Conservation (phyloP, 2,888 invertebrate genomes). For the Himalopsyche japonica region DNA sequence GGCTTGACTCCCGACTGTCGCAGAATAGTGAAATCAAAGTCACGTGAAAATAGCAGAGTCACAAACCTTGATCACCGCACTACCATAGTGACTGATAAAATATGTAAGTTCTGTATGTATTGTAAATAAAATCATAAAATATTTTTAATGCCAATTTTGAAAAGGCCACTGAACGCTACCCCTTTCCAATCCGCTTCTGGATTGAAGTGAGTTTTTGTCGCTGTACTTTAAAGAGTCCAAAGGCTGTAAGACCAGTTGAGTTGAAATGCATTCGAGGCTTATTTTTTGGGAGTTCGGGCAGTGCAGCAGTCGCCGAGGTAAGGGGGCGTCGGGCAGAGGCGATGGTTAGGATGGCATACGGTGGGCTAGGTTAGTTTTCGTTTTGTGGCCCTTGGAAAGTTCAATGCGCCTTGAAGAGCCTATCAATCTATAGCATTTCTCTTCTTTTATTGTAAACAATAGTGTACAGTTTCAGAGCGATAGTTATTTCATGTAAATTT, state of each 20-base stretch:
- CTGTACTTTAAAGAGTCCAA: background rate
- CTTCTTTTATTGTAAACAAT: too few species aligned
- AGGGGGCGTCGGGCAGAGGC: constrained; percentile 20
- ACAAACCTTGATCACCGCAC: too few species aligned
- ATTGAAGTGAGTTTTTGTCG: background rate
- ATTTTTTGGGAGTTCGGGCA: constrained; percentile 28
- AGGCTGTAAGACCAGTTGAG: constrained; percentile 8
- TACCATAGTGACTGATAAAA: too few species aligned
- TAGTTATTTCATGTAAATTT: too few species aligned
- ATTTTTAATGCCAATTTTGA: too few species aligned
- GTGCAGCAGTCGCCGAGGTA: constrained; percentile 17
- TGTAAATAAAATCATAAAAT: too few species aligned
- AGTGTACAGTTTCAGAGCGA: too few species aligned
- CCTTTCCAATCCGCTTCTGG: background rate
- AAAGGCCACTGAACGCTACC: background rate
- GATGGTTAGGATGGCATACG: constrained; percentile 29
- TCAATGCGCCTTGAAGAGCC: background rate
- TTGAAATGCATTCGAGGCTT: constrained; percentile 16
- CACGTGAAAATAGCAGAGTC: too few species aligned
- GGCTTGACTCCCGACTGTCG: too few species aligned
- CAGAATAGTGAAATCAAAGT: too few species aligned
- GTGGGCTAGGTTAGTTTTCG: constrained; percentile 45
- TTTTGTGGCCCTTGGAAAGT: constrained; percentile 12
- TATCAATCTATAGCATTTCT: background rate
- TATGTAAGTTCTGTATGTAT: too few species aligned